Evolutionary conservation across 2,888 invertebrate genomes (phyloP).

Genomic region (Sepiola atlantica): DNA sequence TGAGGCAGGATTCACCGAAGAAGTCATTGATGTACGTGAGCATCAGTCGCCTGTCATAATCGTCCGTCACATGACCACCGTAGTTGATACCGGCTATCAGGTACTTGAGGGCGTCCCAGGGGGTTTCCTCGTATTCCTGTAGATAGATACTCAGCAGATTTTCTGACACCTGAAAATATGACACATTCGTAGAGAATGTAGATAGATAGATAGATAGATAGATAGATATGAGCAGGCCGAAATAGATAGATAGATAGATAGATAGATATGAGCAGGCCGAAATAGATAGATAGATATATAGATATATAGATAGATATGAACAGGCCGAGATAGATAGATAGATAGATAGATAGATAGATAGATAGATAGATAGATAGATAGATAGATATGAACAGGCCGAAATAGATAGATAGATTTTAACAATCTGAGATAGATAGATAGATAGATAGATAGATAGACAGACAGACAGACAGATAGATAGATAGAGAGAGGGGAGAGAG

Average conservation of each 20-base stretch:
- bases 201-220: too few species aligned
- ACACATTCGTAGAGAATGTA: too few species aligned
- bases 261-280: too few species aligned
- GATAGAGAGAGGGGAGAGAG: not conserved
- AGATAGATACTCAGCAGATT: conserved; percentile 87
- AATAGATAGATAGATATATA: too few species aligned
- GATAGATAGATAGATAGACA: not conserved
- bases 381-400: not conserved
- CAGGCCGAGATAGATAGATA: not conserved
- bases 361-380: not conserved
- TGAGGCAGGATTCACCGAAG: conserved; percentile 84
- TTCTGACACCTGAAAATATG: conserved; percentile 78
- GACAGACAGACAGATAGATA: not conserved
- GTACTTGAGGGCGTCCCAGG: conserved; percentile 92
- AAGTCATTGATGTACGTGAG: conserved; percentile 88
- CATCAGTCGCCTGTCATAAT: conserved; percentile 84
- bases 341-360: not conserved
- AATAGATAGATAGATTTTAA: not conserved
- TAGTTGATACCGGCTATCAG: conserved; percentile 91
- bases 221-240: too few species aligned
- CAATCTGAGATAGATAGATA: not conserved
- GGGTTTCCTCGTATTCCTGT: conserved; percentile 90
- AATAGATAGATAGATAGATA: too few species aligned
- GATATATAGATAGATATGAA: not conserved
- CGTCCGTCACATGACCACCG: conserved; percentile 88